phyloP scores from a whole-genome alignment of 35 echinoderm and acorn worm species.

The Apostichopus parvimensis region DNA sequence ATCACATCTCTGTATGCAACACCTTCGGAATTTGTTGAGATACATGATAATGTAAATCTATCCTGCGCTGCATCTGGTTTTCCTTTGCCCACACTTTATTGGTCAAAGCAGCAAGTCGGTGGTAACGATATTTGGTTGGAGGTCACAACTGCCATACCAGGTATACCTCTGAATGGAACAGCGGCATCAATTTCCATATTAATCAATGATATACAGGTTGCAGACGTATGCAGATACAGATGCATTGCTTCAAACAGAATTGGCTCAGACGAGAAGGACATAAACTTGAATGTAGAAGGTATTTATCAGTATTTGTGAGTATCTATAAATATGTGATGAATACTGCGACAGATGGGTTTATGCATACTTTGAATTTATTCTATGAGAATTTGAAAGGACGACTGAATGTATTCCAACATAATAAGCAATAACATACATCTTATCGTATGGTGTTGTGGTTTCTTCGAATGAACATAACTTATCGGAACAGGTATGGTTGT shows the following conservation, averaged over 20 bases:
- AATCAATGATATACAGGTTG: background rate
- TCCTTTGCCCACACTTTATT: background rate
- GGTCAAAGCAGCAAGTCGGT: background rate
- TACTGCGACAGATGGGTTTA: no score
- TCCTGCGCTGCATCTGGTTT: background rate
- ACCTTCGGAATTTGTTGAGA: background rate
- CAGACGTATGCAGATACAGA: background rate
- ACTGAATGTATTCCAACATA: no score
- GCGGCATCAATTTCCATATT: background rate
- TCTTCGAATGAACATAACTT: no score
- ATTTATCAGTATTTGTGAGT: background rate
- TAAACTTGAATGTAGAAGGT: background rate
- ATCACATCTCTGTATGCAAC: background rate
- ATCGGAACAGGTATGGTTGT: no score
- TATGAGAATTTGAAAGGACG: no score
- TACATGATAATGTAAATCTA: constrained; percentile 1
- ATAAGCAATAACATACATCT: no score
- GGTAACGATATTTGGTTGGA: background rate
- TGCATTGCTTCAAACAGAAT: background rate
- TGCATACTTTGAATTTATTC: no score
- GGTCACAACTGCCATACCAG: background rate
- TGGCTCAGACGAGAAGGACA: background rate
- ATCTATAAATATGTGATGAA: no score
- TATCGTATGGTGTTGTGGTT: no score
- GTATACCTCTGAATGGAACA: background rate